Percentiles rank a stretch among this genome's conserved stretches.
Conservation (phyloP, 2,888 invertebrate species). For the Himalopsyche anomala region DNA sequence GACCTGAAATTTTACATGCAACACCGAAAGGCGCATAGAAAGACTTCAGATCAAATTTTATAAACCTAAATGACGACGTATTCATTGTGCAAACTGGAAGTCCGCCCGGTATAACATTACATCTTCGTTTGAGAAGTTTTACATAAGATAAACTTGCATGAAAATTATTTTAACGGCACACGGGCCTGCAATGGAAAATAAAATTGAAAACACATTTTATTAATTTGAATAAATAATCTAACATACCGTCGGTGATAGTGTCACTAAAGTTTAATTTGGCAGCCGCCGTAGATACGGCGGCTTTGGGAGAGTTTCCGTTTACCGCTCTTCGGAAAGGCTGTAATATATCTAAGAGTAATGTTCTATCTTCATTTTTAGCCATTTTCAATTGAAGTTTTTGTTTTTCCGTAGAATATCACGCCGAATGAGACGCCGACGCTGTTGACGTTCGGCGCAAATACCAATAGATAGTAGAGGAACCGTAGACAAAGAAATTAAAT, state of each 20-base stretch:
- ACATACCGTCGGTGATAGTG: conserved; percentile 65
- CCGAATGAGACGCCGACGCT: conserved; percentile 9
- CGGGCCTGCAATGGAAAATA: no score
- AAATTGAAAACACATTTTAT: no score
- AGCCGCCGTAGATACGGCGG: conserved; percentile 72
- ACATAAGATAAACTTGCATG: no score
- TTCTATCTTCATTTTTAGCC: conserved; percentile 60
- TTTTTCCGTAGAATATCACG: neutral
- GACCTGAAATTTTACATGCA: no score
- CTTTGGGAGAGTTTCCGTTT: conserved; percentile 75
- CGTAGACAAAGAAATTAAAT: neutral
- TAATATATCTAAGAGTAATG: conserved; percentile 73
- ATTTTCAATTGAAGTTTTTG: conserved; percentile 50
- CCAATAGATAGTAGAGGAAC: neutral
- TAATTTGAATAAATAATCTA: neutral
- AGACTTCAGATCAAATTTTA: no score
- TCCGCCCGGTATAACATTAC: no score
- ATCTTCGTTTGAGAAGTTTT: no score
- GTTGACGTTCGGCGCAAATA: conserved; percentile 60
- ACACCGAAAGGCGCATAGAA: no score
- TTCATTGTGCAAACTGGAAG: no score
- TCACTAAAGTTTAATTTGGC: conserved; percentile 75
- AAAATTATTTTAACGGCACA: no score
- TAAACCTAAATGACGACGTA: no score
- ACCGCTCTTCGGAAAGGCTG: conserved; percentile 75